phyloP scores from a whole-genome alignment of 2,797 vertebrate genomes.

The Hapalemur alaotrensis region DNA sequence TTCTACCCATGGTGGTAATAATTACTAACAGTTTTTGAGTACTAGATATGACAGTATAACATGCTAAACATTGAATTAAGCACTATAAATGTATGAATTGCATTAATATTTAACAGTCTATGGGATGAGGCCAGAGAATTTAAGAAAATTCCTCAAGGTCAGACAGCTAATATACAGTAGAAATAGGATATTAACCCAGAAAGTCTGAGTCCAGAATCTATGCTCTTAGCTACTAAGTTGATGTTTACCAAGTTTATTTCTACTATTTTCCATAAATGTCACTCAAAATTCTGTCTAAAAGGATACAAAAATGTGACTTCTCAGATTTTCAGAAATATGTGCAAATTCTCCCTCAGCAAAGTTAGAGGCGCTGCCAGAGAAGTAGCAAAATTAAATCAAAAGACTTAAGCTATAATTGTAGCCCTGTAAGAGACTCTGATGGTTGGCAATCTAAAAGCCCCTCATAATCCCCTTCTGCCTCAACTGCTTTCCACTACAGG shows the following conservation, averaged over 20 bases:
- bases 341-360: not conserved
- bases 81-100: not conserved
- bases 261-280: conserved; percentile 1
- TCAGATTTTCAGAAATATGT: not conserved
- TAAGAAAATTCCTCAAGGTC: not conserved
- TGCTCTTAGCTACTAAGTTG: not conserved
- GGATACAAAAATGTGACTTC: not conserved
- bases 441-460: not conserved
- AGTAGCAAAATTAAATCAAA: conserved; percentile 32
- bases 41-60: not conserved
- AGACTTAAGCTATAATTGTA: not conserved
- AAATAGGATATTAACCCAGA: not conserved
- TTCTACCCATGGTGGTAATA: not conserved
- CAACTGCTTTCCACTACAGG: not conserved
- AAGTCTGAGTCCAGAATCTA: not conserved
- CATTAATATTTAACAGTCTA: not conserved
- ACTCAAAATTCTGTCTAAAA: conserved; percentile 25
- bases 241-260: conserved; percentile 10
- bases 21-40: conserved; percentile 11
- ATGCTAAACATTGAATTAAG: not conserved
- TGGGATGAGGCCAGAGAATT: not conserved
- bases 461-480: not conserved
- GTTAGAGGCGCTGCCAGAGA: not conserved
- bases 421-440: not conserved
- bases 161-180: not conserved